phyloP scores from a whole-genome alignment of 2,113 vertebrate species.

The Corythornis madagascariensis region DNA sequence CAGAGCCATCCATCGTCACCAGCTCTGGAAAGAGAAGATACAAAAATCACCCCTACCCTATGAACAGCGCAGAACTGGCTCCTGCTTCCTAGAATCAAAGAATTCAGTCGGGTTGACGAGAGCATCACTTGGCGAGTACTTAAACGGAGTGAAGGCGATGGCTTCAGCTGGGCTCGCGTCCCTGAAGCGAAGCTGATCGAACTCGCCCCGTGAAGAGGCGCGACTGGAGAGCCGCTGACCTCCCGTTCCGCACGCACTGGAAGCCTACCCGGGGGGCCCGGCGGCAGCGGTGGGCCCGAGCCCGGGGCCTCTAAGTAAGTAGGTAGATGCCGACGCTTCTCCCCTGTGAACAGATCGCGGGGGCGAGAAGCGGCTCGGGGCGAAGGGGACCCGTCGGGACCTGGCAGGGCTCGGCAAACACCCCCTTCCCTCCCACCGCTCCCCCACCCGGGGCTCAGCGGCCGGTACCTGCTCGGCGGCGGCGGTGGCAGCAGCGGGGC shows the following conservation, averaged over 20 bases:
- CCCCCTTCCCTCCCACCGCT: fast-evolving
- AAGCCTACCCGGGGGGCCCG: background rate
- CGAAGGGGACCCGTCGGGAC: background rate
- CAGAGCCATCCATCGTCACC: constrained; percentile 31
- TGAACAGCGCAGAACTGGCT: fast-evolving
- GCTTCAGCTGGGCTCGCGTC: background rate
- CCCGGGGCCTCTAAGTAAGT: background rate
- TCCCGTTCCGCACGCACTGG: background rate
- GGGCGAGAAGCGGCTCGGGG: background rate
- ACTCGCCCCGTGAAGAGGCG: background rate
- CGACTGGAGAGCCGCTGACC: fast-evolving
- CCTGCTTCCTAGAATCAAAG: background rate
- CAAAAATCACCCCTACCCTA: background rate
- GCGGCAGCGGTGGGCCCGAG: background rate
- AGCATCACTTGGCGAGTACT: fast-evolving
- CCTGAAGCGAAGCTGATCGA: too few species aligned
- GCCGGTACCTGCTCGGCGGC: background rate
- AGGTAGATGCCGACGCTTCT: background rate
- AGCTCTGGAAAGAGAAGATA: background rate
- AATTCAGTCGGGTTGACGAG: fast-evolving
- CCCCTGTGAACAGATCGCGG: background rate
- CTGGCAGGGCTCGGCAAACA: background rate
- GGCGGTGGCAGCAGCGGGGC: background rate
- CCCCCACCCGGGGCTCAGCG: background rate
- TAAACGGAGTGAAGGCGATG: fast-evolving